phyloP scores from a whole-genome alignment of 2,888 invertebrate genomes.

The Falcaria lacertinaria region DNA sequence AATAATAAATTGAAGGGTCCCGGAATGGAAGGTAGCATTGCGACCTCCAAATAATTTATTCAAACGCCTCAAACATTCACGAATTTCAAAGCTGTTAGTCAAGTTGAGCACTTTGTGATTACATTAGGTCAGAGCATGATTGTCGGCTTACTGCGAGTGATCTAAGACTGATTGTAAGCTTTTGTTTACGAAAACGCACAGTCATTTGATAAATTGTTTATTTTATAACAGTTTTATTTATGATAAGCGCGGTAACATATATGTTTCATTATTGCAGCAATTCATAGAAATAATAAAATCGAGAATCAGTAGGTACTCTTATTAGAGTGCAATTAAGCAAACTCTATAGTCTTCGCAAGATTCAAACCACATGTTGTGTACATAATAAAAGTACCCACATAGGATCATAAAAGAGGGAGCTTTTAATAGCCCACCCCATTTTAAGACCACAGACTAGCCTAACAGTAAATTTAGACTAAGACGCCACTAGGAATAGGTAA shows the following conservation, averaged over 20 bases:
- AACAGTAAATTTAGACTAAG: slow-evolving; percentile 10
- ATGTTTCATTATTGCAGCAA: too few species aligned
- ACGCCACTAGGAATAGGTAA: slow-evolving; percentile 28
- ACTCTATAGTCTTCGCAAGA: too few species aligned
- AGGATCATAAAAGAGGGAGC: background rate
- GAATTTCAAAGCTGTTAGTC: background rate
- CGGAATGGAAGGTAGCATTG: background rate
- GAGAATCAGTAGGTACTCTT: too few species aligned
- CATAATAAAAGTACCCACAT: too few species aligned
- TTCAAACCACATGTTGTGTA: too few species aligned
- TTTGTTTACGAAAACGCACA: background rate
- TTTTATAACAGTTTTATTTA: too few species aligned
- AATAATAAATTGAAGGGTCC: background rate
- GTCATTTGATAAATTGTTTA: too few species aligned
- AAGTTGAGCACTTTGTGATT: background rate
- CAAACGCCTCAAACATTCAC: background rate
- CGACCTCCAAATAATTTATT: background rate
- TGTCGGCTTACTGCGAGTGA: background rate
- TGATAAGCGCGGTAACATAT: too few species aligned
- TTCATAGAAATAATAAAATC: too few species aligned
- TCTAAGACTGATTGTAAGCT: background rate
- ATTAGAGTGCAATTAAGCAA: too few species aligned
- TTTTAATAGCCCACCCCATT: background rate
- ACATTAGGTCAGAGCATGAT: background rate
- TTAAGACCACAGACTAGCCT: background rate